Conservation (phyloP, 2,113 vertebrate species). For the Electrona antarctica region DNA sequence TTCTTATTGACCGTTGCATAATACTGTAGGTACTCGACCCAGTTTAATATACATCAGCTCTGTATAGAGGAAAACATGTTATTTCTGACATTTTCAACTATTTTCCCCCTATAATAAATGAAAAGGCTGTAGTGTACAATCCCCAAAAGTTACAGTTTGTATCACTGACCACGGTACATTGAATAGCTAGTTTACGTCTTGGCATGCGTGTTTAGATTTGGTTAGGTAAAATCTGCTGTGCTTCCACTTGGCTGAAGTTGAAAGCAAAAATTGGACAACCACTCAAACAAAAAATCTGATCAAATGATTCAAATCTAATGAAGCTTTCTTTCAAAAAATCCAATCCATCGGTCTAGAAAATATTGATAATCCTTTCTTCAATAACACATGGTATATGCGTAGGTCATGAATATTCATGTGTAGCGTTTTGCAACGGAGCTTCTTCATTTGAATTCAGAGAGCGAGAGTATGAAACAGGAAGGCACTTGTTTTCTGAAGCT, state of each 20-base stretch:
- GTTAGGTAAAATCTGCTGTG: background rate
- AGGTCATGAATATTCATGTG: too few species aligned
- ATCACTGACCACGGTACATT: background rate
- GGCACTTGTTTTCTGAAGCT: conserved; percentile 38
- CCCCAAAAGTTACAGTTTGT: background rate
- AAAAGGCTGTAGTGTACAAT: background rate
- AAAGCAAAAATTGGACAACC: background rate
- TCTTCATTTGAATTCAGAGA: conserved; percentile 11
- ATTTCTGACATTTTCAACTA: background rate
- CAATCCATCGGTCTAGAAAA: background rate
- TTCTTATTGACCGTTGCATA: too few species aligned
- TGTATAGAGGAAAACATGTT: background rate
- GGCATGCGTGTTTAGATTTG: background rate
- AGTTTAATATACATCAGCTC: background rate
- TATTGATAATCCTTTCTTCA: background rate
- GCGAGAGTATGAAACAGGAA: conserved; percentile 44
- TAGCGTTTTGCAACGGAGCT: background rate
- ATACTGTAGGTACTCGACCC: too few species aligned
- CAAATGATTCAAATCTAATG: background rate
- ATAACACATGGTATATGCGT: too few species aligned
- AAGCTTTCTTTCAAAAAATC: background rate
- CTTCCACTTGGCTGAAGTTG: background rate
- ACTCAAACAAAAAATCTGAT: background rate
- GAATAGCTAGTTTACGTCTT: background rate
- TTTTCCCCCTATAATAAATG: accelerated